Percentiles rank a stretch among this genome's conserved stretches.
phyloP scores from a whole-genome alignment of 2,888 invertebrate genomes.

The Colostygia pectinataria region DNA sequence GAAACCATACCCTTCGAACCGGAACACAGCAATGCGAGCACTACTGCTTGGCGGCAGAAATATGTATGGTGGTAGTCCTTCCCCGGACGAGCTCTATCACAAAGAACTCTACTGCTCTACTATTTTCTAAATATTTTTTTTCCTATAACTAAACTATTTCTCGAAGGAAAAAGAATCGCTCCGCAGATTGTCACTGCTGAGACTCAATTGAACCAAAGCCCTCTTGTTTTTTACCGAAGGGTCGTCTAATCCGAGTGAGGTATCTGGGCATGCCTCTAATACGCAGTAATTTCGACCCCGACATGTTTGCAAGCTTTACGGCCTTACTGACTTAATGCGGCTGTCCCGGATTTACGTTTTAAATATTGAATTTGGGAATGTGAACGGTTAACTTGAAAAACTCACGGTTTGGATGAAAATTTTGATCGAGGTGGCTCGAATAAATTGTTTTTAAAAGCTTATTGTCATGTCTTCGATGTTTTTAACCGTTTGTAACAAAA shows the following conservation, averaged over 20 bases:
- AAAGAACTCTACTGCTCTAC: no score
- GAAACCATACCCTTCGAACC: no score
- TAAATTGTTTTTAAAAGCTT: no score
- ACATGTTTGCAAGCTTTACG: conserved; percentile 52
- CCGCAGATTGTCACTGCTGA: neutral
- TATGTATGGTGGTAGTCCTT: no score
- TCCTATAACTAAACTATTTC: no score
- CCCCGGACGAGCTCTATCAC: no score
- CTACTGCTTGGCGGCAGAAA: no score
- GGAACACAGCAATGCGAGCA: no score
- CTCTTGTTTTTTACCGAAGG: conserved; percentile 79
- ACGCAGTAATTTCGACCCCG: conserved; percentile 76
- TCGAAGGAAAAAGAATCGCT: neutral
- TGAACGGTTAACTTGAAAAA: conserved; percentile 5
- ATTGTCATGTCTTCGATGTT: no score
- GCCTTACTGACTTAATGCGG: conserved; percentile 60
- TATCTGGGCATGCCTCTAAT: conserved; percentile 68
- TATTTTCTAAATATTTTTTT: neutral
- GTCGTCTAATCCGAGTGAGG: conserved; percentile 62
- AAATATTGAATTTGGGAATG: conserved; percentile 38
- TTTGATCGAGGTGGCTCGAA: no score
- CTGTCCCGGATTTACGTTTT: conserved; percentile 38
- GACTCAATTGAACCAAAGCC: conserved; percentile 56
- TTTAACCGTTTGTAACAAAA: no score
- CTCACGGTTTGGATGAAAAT: neutral